Percentiles rank a stretch among this genome's conserved stretches.
These are phyloP conservation scores for Dyspetes luteomarginatus DNA, from an alignment of 2,888 invertebrate genomes.

Conservation along the genomic window DNA sequence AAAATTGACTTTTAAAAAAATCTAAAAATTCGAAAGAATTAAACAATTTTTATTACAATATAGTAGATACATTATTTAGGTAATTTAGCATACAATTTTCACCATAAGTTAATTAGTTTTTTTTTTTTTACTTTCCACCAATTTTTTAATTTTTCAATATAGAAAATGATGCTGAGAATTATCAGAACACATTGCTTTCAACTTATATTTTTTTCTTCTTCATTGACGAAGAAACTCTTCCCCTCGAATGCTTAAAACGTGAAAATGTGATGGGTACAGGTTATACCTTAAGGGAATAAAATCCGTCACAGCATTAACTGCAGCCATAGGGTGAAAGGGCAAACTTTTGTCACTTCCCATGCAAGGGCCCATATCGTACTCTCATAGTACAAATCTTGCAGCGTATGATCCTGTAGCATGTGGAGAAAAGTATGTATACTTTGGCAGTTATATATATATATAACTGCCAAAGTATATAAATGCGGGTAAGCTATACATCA, in stretches of 20 bases:
- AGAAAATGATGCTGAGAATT: too few relatives aligned
- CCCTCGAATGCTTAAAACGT: neutral
- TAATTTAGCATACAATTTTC: too few relatives aligned
- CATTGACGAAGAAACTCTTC: neutral
- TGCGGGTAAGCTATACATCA: neutral
- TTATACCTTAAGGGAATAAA: constrained; percentile 25
- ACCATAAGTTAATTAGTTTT: too few relatives aligned
- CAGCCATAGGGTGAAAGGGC: constrained; percentile 36
- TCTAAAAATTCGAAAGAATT: too few relatives aligned
- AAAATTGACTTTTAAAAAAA: too few relatives aligned
- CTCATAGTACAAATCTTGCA: constrained; percentile 39
- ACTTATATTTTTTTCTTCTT: neutral
- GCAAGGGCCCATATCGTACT: constrained; percentile 30
- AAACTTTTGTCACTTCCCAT: constrained; percentile 48
- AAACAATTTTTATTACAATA: too few relatives aligned
- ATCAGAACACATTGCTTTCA: too few relatives aligned
- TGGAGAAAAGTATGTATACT: neutral
- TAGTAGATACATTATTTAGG: too few relatives aligned
- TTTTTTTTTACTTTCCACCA: too few relatives aligned
- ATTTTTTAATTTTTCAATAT: too few relatives aligned
- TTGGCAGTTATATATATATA: neutral
- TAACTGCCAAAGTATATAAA: constrained; percentile 17
- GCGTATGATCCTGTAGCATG: constrained; percentile 14
- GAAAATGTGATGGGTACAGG: constrained; percentile 35
- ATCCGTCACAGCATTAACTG: constrained; percentile 49